These are phyloP conservation scores for Okapia johnstoni DNA, from an alignment of 2,113 vertebrate genomes.

Conservation along the genomic window DNA sequence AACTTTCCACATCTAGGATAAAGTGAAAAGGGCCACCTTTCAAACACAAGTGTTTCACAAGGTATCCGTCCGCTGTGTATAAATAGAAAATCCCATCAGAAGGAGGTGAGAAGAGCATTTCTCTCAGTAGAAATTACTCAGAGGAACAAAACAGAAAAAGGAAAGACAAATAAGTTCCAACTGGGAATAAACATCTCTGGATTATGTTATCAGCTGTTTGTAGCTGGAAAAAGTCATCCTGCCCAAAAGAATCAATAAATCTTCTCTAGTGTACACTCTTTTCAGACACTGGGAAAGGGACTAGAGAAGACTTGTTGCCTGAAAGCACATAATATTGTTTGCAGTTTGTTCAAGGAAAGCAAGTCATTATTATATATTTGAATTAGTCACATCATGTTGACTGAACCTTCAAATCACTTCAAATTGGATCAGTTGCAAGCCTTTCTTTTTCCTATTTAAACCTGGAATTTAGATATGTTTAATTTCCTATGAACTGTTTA, in stretches of 20 bases:
- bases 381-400: neutral
- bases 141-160: neutral
- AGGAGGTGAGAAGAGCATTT: neutral
- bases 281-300: neutral
- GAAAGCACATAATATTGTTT: neutral
- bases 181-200: neutral
- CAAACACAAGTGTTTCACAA: neutral
- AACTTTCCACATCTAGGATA: neutral
- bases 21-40: neutral
- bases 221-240: neutral
- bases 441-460: neutral
- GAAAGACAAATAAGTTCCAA: neutral
- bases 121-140: neutral
- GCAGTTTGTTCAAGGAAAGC: neutral
- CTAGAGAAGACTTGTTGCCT: neutral
- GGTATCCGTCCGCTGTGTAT: neutral
- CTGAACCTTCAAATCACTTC: neutral
- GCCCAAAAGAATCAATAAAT: neutral
- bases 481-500: neutral
- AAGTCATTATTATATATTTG: neutral
- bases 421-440: slow-evolving; percentile 10
- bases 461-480: neutral
- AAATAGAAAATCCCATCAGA: neutral
- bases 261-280: neutral
- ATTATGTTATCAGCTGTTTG: neutral